Base-by-base conservation (phyloP, 1,140 invertebrate genomes). In the Drosophila malerkotliana region DNA sequence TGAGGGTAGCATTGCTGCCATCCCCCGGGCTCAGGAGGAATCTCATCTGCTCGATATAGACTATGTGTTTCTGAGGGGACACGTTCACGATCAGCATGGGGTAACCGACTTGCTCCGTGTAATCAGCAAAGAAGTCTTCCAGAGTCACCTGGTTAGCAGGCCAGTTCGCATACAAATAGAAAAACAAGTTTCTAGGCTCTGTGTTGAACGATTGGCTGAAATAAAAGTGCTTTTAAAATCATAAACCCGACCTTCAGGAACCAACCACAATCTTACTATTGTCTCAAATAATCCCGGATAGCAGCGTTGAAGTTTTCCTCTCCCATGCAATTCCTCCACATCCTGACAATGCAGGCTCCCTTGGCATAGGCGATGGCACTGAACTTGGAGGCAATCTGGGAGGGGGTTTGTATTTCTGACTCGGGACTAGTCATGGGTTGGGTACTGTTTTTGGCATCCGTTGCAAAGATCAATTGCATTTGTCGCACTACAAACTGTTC, bases 21-120 rank as follows among this genome's bases (percentile, higher is more conserved):
- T 91, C 76, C 0, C 67, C 41, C 8, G 92, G 92, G 49, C 91
- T 79, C 0, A 94, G 34, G n/a, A 94, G 80, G 66, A 94, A 95
- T 9, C 94, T 92, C 74, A 92, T 48, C 82, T 95, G 92, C 3
- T 41, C 59, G 2, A 92, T 49, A 1, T n/a, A 14, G 5, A 64
- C 49, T 0, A 32, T 21, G 0, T 63, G 12, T 2, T 64, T 49
- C 3, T 69, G 44, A 9, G 5, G 5, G 8, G 24, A 39, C 5
- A 15, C 8, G 1, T 90, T 92, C 2, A 97, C 94, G 1, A 92
- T 94, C 0, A 98, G 87, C 0, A 98, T 92, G 0, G 98, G 98
- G 85, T 95, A 98, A 1, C 98, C 98, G 94, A 96, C 98, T 92
- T 99, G 97, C 18, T 94, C 93, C 0, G 96, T 98, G 96, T 97